Percentiles rank a stretch among this genome's conserved stretches.
Conservation (phyloP, 2,113 vertebrate species). For the Sula dactylatra region DNA sequence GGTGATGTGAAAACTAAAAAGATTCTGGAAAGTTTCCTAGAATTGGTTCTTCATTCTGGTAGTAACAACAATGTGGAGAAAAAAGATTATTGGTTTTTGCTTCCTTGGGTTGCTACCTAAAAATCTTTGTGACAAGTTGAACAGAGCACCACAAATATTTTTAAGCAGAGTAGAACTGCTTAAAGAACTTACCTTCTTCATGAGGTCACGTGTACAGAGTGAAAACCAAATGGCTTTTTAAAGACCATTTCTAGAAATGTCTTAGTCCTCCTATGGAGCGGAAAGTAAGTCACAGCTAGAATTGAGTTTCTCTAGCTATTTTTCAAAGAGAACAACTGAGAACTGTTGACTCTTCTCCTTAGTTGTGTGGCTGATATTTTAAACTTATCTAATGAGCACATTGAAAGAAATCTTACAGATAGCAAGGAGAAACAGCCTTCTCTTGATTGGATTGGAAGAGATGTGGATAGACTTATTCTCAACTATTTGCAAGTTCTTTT, state of each 20-base stretch:
- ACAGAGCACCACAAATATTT: slow-evolving; percentile 76
- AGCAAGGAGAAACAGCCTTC: slow-evolving; percentile 65
- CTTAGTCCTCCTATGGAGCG: slow-evolving; percentile 81
- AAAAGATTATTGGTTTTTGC: slow-evolving; percentile 76
- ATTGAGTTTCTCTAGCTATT: slow-evolving; percentile 64
- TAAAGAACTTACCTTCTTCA: slow-evolving; percentile 73
- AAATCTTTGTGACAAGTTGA: slow-evolving; percentile 75
- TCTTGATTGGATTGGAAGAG: slow-evolving; percentile 56
- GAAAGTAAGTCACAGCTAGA: slow-evolving; percentile 74
- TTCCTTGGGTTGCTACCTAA: slow-evolving; percentile 74
- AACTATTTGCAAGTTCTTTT: slow-evolving; percentile 68
- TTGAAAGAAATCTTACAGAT: slow-evolving; percentile 70
- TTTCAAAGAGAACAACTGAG: slow-evolving; percentile 63
- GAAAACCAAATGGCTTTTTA: slow-evolving; percentile 67
- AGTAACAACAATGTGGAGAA: slow-evolving; percentile 74
- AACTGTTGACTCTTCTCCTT: slow-evolving; percentile 74
- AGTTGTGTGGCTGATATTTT: slow-evolving; percentile 70
- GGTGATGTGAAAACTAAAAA: slow-evolving; percentile 75
- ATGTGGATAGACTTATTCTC: slow-evolving; percentile 67
- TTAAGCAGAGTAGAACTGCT: slow-evolving; percentile 78
- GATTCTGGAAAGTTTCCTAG: slow-evolving; percentile 76
- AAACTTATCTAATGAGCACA: slow-evolving; percentile 73
- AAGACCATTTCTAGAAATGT: slow-evolving; percentile 77
- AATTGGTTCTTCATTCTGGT: slow-evolving; percentile 81
- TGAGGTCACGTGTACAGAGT: slow-evolving; percentile 63